Base-by-base conservation (phyloP, 2,888 invertebrate species). In the Chrysolina americana region DNA sequence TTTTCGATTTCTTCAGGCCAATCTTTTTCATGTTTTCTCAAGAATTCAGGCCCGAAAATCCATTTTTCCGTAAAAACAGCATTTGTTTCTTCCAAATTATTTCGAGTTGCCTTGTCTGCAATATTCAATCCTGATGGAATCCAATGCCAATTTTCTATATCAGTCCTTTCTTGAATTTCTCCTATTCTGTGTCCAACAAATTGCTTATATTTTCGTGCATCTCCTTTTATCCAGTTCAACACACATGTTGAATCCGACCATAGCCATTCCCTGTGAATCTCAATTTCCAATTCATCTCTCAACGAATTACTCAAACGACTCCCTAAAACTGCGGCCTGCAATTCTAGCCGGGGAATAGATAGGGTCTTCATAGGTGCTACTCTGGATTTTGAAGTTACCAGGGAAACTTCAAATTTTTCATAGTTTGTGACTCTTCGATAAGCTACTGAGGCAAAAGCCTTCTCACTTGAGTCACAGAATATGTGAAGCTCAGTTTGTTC, bases 131-230 rank as follows among this genome's bases (percentile, higher is more conserved):
- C 59, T 2, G 82, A 70, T 1, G 80, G 77, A 0, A 81, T 68
- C 81, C 81, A 82, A 28, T 65, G 66, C 69, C 73, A 69, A 5
- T 70, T 21, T 28, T 68, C 41, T 21, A 23, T 68, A 10, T 23
- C 78, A 11, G 81, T 81, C 9, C 76, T 56, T 21, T 79, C 80
- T 62, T 71, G 69, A 17, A 81, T 81, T 63, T 81, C 81, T 2
- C 78, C 79, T 9, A 82, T 48, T 19, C 81, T 65, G 59, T 80
- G 72, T 0, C 76, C 73, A 3, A 80, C 77, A 64, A 48, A 62
- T 59, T 63, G 10, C 21, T 66, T 8, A n/a, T 44, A 23, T 68
- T 59, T 41, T 19, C 47, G 47, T n/a, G 23, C 2, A 72, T 72
- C 72, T 47, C 47, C 47, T 15, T 47, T n/a, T 15, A 15, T 47